Conservation (phyloP, 2,888 invertebrate species). For the Melanostoma mellinum region DNA sequence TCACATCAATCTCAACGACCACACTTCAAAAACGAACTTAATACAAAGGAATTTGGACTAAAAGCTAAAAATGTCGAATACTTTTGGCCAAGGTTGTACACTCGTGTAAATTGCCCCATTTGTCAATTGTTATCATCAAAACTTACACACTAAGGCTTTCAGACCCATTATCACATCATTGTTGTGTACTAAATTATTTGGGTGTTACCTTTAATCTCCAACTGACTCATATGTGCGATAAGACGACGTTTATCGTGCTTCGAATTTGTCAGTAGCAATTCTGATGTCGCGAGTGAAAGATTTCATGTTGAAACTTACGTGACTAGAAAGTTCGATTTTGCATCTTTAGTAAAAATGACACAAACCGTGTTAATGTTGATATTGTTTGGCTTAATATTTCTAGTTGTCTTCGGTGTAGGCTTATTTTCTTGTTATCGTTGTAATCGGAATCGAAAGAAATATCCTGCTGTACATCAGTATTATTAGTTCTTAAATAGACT, state of each 20-base stretch:
- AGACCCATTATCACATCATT: constrained; percentile 6
- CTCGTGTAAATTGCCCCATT: too few relatives aligned
- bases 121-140: not conserved
- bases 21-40: too few relatives aligned
- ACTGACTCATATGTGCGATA: constrained; percentile 14
- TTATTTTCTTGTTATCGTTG: constrained; percentile 23
- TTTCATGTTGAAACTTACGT: not conserved
- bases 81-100: too few relatives aligned
- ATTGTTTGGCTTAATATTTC: constrained; percentile 10
- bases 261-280: constrained; percentile 6
- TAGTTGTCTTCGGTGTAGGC: not conserved
- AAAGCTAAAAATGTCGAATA: too few relatives aligned
- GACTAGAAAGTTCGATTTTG: not conserved
- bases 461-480: constrained; percentile 13
- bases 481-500: not conserved
- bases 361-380: constrained; percentile 4
- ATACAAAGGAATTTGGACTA: too few relatives aligned
- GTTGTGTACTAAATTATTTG: constrained; percentile 4
- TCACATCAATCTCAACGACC: too few relatives aligned
- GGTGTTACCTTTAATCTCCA: constrained; percentile 19
- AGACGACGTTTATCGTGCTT: constrained; percentile 1
- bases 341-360: constrained; percentile 1
- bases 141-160: not conserved
- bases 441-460: constrained; percentile 24
- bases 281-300: not conserved